A percentile compares a stretch with the other conserved stretches of the same genome.
These are phyloP conservation scores for Otus sunia DNA, from an alignment of 2,113 vertebrate genomes.

Conservation along the genomic window DNA sequence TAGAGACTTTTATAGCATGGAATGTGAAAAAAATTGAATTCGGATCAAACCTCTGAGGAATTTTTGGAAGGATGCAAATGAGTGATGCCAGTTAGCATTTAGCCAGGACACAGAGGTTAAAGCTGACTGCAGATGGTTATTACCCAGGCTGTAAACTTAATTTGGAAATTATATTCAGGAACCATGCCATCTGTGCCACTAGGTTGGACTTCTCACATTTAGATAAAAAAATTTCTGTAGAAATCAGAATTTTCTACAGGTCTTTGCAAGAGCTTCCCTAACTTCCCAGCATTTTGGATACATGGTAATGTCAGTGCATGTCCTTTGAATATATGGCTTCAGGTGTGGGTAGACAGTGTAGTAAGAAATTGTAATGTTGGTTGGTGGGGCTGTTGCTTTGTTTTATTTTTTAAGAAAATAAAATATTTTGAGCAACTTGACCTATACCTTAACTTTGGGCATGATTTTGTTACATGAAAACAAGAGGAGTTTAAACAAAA, in stretches of 20 bases:
- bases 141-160: background rate
- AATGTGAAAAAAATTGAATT: slow-evolving; percentile 51
- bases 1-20: background rate
- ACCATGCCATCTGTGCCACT: background rate
- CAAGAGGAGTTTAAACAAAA: background rate
- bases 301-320: background rate
- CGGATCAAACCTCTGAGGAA: slow-evolving; percentile 23
- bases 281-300: background rate
- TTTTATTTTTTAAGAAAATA: background rate
- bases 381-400: background rate
- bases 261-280: background rate
- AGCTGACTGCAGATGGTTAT: background rate
- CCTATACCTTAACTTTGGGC: background rate
- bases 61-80: background rate
- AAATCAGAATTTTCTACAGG: background rate
- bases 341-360: background rate
- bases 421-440: background rate
- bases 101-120: slow-evolving; percentile 8
- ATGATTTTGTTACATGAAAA: background rate
- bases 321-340: background rate
- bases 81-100: background rate
- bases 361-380: background rate
- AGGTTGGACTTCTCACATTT: background rate
- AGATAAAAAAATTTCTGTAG: background rate
- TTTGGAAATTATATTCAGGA: background rate